Conservation (phyloP, 1,140 invertebrate genomes). For the Galendromus occidentalis region DNA sequence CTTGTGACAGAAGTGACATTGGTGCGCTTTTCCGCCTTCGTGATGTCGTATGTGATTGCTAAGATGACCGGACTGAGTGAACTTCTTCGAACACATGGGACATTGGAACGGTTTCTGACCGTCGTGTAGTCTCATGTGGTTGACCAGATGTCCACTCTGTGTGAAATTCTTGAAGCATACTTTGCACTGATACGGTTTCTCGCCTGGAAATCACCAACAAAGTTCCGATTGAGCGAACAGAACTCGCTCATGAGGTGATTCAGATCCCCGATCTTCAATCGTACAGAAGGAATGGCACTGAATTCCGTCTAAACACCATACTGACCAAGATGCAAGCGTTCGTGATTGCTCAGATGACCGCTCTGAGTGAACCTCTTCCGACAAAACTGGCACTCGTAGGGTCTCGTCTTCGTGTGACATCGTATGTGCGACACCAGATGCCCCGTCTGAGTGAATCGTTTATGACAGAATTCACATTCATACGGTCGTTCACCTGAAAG, state of each 20-base stretch:
- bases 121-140: conserved; percentile 25
- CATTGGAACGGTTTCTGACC: conserved; percentile 25
- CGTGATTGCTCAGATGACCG: conserved; percentile 3
- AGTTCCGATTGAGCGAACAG: too few species aligned
- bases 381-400: not conserved
- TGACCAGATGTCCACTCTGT: conserved; percentile 55
- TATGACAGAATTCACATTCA: not conserved
- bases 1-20: not conserved
- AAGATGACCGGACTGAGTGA: conserved; percentile 32
- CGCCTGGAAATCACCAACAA: not conserved
- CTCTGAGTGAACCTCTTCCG: not conserved
- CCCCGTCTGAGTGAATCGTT: not conserved
- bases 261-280: too few species aligned
- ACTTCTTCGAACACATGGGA: conserved; percentile 53
- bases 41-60: not conserved
- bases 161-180: conserved; percentile 41
- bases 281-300: too few species aligned
- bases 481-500: not conserved
- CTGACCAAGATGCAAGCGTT: not conserved
- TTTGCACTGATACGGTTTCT: conserved; percentile 10
- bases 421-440: not conserved
- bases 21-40: not conserved
- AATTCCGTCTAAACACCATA: not conserved
- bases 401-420: not conserved
- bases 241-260: too few species aligned